Percentiles rank a stretch among this genome's conserved stretches.
phyloP scores from a whole-genome alignment of 1,140 invertebrate species.

The Cotesia chilonis region DNA sequence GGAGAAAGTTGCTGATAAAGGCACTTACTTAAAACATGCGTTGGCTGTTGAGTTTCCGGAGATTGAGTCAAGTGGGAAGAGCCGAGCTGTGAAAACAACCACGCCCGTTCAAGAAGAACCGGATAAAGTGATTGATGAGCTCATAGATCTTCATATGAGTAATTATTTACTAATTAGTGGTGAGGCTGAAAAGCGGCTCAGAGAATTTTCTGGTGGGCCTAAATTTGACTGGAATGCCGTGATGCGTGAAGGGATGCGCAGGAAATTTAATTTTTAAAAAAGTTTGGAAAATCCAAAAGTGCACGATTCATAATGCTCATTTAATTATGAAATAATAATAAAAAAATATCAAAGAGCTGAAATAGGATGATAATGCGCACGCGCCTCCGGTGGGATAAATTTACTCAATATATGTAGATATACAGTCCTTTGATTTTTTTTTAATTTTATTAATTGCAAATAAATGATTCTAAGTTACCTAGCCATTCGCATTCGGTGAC shows the following conservation, averaged over 20 bases:
- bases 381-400: no score
- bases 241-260: constrained; percentile 34
- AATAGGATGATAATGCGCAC: no score
- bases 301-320: no score
- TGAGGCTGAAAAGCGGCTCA: constrained; percentile 34
- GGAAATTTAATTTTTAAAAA: background rate
- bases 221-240: constrained; percentile 42
- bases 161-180: constrained; percentile 43
- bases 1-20: constrained; percentile 29
- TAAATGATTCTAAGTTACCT: no score
- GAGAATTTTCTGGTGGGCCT: constrained; percentile 18
- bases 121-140: background rate
- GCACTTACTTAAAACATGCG: constrained; percentile 37
- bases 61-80: background rate
- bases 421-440: no score
- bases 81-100: background rate
- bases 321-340: no score
- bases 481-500: no score
- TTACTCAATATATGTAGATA: no score
- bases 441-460: no score
- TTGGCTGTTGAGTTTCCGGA: constrained; percentile 44
- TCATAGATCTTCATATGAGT: constrained; percentile 23
- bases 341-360: no score
- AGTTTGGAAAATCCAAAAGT: no score
- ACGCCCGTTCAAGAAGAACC: background rate